Percentiles rank a stretch among this genome's conserved stretches.
These are phyloP conservation scores for Otocyon megalotis DNA, from an alignment of 2,113 vertebrate genomes.

Conservation along the genomic window DNA sequence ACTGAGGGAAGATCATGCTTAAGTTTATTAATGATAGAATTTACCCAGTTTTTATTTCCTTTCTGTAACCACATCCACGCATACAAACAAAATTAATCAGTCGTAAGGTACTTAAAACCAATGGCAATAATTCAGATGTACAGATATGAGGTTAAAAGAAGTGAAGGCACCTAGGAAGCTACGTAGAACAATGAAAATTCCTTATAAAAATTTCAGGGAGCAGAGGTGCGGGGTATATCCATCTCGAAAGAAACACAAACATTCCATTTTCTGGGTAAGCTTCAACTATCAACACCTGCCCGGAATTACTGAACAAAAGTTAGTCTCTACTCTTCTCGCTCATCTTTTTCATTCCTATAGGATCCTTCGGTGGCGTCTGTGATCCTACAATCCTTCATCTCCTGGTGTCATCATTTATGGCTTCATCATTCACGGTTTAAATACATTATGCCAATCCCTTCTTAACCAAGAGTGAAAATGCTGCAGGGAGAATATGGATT, in stretches of 20 bases:
- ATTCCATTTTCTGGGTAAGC: not conserved
- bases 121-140: slow-evolving; percentile 54
- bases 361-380: not conserved
- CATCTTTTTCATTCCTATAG: not conserved
- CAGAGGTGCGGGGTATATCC: not conserved
- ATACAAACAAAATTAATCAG: slow-evolving; percentile 63
- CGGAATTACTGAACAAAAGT: not conserved
- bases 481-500: not conserved
- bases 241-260: not conserved
- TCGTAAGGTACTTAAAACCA: slow-evolving; percentile 44
- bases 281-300: not conserved
- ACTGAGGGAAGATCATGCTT: not conserved
- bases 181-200: slow-evolving; percentile 15
- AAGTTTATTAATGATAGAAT: slow-evolving; percentile 62
- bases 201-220: not conserved
- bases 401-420: not conserved
- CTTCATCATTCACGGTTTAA: slow-evolving; percentile 34
- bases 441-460: not conserved
- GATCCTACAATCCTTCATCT: not conserved
- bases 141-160: slow-evolving; percentile 31
- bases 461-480: not conserved
- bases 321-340: not conserved
- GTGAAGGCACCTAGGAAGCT: slow-evolving; percentile 11
- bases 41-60: slow-evolving; percentile 63
- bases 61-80: not conserved